These are phyloP conservation scores for Atherinomorus stipes DNA, from an alignment of 2,113 vertebrate genomes.

Conservation along the genomic window DNA sequence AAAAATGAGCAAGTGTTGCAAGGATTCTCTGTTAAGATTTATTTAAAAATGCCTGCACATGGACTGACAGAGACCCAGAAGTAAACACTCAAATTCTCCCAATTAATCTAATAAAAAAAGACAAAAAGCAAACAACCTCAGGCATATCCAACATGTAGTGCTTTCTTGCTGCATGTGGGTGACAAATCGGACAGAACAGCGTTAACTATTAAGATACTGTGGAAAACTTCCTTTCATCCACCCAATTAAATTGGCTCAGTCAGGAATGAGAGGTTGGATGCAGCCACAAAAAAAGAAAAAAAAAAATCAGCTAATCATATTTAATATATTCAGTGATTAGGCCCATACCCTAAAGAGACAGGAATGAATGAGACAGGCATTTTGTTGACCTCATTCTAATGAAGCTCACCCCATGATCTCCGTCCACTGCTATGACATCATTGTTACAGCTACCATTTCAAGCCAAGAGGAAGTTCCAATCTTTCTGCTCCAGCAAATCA, in stretches of 20 bases:
- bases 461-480: conserved; percentile 32
- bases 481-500: conserved; percentile 53
- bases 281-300: conserved; percentile 43
- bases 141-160: conserved; percentile 28
- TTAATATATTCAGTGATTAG: conserved; percentile 69
- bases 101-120: conserved; percentile 33
- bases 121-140: too few relatives aligned
- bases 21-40: not conserved
- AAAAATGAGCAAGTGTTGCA: conserved; percentile 8
- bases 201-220: conserved; percentile 28
- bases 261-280: conserved; percentile 45
- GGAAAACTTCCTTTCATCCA: conserved; percentile 50
- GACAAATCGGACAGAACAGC: conserved; percentile 54
- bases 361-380: conserved; percentile 16
- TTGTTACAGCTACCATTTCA: conserved; percentile 29
- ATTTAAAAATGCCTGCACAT: conserved; percentile 17
- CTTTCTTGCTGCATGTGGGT: conserved; percentile 48
- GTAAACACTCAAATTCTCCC: conserved; percentile 1
- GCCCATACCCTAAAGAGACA: conserved; percentile 48
- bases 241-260: conserved; percentile 60
- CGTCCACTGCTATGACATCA: conserved; percentile 21
- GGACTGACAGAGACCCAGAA: not conserved
- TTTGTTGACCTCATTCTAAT: conserved; percentile 51
- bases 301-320: conserved; percentile 57
- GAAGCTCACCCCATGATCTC: conserved; percentile 47